Evolutionary conservation across 2,797 vertebrate genomes (phyloP).

Genomic region (Anguilla megastoma): DNA sequence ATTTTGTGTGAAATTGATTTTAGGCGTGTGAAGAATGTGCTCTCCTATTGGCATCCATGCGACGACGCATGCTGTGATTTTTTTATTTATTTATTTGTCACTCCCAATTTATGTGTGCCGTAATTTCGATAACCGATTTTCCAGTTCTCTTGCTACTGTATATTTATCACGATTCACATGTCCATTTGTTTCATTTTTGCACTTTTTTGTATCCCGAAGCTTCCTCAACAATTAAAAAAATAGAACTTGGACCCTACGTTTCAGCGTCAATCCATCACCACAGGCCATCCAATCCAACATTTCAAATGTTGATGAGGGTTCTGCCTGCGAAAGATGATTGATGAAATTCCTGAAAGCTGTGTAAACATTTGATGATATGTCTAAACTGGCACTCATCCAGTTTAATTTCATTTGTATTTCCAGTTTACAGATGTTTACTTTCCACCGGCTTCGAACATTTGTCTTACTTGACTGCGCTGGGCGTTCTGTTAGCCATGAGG

Average conservation of each 20-base stretch:
- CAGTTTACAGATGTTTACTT: not conserved
- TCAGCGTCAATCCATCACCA: not conserved
- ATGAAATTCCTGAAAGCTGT: not conserved
- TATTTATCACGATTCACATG: slow-evolving; percentile 53
- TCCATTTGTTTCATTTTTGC: not conserved
- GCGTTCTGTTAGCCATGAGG: not conserved
- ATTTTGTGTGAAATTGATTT: slow-evolving; percentile 76
- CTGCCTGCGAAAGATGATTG: not conserved
- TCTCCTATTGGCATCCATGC: slow-evolving; percentile 69
- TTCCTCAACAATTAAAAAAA: not conserved
- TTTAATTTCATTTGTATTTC: not conserved
- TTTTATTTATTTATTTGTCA: slow-evolving; percentile 55
- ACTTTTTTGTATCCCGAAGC: not conserved
- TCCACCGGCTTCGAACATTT: not conserved
- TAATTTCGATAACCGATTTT: slow-evolving; percentile 57
- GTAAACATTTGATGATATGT: not conserved
- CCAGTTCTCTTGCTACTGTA: slow-evolving; percentile 68
- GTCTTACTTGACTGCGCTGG: not conserved
- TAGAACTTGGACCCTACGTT: not conserved
- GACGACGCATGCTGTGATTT: slow-evolving; percentile 59
- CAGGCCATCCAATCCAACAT: not conserved
- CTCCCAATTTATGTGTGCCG: slow-evolving; percentile 52
- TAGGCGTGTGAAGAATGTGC: slow-evolving; percentile 68
- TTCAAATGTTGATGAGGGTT: not conserved
- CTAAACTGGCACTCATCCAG: not conserved